Evolutionary conservation across 2,113 vertebrate genomes (phyloP).

Genomic region (Saccopteryx bilineata): DNA sequence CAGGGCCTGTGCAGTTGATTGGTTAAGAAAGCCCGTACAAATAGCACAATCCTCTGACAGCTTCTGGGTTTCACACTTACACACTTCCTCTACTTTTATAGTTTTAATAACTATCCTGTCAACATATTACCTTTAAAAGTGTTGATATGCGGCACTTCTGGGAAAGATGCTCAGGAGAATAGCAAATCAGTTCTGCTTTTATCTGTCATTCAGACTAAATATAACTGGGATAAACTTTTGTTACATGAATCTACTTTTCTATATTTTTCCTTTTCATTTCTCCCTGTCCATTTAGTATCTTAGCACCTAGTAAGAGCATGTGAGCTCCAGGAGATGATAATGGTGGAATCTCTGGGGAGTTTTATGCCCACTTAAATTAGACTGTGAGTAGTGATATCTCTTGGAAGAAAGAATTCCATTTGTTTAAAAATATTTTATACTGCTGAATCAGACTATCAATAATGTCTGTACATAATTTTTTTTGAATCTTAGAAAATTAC

Average conservation of each 20-base stretch:
- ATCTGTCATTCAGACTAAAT: slow-evolving; percentile 39
- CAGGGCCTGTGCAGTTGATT: neutral
- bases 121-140: slow-evolving; percentile 11
- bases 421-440: neutral
- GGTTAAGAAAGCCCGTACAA: neutral
- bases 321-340: neutral
- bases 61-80: neutral
- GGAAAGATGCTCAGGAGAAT: slow-evolving; percentile 21
- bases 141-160: slow-evolving; percentile 16
- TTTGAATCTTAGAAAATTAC: neutral
- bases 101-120: slow-evolving; percentile 65
- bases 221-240: neutral
- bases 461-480: neutral
- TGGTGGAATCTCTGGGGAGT: neutral
- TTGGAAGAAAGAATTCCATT: neutral
- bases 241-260: neutral
- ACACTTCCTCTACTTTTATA: neutral
- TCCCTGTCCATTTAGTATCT: neutral
- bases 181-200: slow-evolving; percentile 42
- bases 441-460: neutral
- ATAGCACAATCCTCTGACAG: neutral
- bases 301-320: neutral
- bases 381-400: neutral
- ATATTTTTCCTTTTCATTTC: neutral
- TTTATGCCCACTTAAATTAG: neutral